Conservation (phyloP, 1,140 invertebrate genomes). For the Coptotermes formosanus region DNA sequence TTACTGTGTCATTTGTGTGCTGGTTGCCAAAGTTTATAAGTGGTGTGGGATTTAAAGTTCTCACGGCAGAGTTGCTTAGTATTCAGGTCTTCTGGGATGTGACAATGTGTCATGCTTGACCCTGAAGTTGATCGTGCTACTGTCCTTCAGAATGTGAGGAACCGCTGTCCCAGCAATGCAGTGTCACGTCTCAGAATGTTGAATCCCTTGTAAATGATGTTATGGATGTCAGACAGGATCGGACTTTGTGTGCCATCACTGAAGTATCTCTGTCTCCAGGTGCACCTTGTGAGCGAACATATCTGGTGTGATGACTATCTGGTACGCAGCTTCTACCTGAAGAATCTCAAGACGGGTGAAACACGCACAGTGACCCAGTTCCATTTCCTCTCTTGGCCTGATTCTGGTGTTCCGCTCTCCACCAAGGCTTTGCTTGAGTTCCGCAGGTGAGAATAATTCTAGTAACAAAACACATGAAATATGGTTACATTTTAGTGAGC, state of each 20-base stretch:
- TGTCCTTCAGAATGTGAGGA: too few species aligned
- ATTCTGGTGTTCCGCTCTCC: slow-evolving; percentile 85
- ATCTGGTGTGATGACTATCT: slow-evolving; percentile 99
- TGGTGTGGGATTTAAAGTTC: too few species aligned
- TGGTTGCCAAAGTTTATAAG: too few species aligned
- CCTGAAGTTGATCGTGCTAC: too few species aligned
- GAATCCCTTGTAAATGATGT: too few species aligned
- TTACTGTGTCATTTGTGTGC: background rate
- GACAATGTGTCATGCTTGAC: too few species aligned
- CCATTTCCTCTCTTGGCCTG: slow-evolving; percentile 97
- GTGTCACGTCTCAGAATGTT: too few species aligned
- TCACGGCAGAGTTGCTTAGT: too few species aligned
- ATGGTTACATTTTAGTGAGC: too few species aligned
- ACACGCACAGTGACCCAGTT: slow-evolving; percentile 99
- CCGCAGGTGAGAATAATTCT: slow-evolving; percentile 64
- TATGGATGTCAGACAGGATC: too few species aligned
- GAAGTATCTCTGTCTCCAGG: slow-evolving; percentile 54
- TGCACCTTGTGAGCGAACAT: slow-evolving; percentile 98
- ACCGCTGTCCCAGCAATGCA: too few species aligned
- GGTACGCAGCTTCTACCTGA: slow-evolving; percentile 97
- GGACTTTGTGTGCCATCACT: background rate
- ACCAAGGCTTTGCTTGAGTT: slow-evolving; percentile 96
- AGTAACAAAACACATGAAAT: background rate
- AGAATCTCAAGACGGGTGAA: slow-evolving; percentile 94
- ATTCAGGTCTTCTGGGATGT: too few species aligned